Percentiles rank a stretch among this genome's conserved stretches.
Conservation (phyloP, 2,888 invertebrate species). For the Xestobium rufovillosum region DNA sequence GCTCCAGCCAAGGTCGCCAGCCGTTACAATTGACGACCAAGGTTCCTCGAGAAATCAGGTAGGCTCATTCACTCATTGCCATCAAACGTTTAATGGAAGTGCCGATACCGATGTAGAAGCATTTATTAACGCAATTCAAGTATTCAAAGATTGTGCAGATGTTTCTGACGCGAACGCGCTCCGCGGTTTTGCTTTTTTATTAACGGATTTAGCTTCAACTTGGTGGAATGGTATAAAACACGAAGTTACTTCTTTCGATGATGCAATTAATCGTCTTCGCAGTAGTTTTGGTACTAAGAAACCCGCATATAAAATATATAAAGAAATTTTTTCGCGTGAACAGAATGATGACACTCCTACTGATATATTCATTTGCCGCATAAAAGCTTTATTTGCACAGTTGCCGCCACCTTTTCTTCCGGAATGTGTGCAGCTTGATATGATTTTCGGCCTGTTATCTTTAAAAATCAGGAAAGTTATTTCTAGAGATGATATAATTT, state of each 20-base stretch:
- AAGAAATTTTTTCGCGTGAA: too few relatives aligned
- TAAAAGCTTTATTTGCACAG: not conserved
- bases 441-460: not conserved
- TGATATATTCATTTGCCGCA: too few relatives aligned
- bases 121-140: not conserved
- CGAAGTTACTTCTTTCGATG: too few relatives aligned
- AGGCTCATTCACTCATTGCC: too few relatives aligned
- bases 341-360: too few relatives aligned
- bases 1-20: slow-evolving; percentile 1
- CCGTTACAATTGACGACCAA: not conserved
- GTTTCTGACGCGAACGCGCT: slow-evolving; percentile 1
- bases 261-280: too few relatives aligned
- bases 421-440: not conserved
- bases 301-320: too few relatives aligned
- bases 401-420: slow-evolving; percentile 1
- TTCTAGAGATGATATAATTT: not conserved
- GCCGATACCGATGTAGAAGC: not conserved
- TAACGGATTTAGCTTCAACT: not conserved
- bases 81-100: not conserved
- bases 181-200: slow-evolving; percentile 1
- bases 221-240: slow-evolving; percentile 1
- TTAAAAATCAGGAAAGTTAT: not conserved
- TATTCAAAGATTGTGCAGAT: not conserved
- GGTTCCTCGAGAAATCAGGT: too few relatives aligned
- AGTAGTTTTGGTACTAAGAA: too few relatives aligned